Evolutionary conservation across 2,113 vertebrate species (phyloP), one percentile per base, ranked within the genome.

Genomic region (Gavia stellata): DNA sequence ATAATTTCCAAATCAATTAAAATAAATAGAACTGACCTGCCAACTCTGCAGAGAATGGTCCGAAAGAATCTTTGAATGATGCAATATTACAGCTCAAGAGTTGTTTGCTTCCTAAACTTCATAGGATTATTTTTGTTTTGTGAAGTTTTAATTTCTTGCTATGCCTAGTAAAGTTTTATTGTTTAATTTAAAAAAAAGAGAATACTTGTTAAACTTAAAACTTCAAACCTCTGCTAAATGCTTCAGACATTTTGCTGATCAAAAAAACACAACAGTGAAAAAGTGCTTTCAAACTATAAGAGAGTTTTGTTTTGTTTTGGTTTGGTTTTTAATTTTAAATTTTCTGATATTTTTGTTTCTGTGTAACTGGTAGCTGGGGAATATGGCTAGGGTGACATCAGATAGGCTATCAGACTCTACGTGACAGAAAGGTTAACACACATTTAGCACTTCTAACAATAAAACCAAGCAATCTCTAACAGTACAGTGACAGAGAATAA

Each of bases 261-360:
- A 77, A 72, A 77, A 63, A 18, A 72, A 26, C 1, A 15, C 9
- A 56, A 13, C 4, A 50, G 12, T 21, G 13, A 45, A 92, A 88
- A 82, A 71, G 3, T 1, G 2, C 9, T 86, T 86, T 56, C 33
- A 42, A 56, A 73, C 10, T 49, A 31, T 4, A 58, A 7, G 3
- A 73, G 3, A 21, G 2, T 2, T 2, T 1, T 44, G 17, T 9
- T 16, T 29, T 16, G 5, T 12, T 33, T 73, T 36, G 6, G 25
- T 50, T 45, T 3, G 9, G 1, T 53, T 34, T 42, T n/a, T 6
- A 19, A 42, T 70, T 59, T 75, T 15, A 77, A 28, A 14, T 70
- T 61, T 23, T 70, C 31, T 65, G 25, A 23, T 0, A 33, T 65
- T 55, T 85, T 6, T 42, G 10, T 49, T 61, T 47, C 23, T 72